Percentiles rank a stretch among this genome's conserved stretches.
These are phyloP conservation scores for Protonibea diacanthus DNA, from an alignment of 2,797 vertebrate species.

Conservation along the genomic window DNA sequence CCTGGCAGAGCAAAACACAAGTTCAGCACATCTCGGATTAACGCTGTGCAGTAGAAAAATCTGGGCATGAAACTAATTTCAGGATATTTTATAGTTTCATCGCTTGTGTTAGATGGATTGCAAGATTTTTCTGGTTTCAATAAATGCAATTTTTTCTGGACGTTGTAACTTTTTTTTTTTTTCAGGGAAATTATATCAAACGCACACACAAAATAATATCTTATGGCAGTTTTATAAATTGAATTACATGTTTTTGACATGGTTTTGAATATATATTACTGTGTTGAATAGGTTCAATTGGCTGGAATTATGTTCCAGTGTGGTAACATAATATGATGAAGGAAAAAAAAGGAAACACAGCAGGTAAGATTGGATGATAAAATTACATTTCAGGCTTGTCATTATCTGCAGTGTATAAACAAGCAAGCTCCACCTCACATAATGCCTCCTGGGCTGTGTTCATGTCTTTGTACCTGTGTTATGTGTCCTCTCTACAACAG, in stretches of 20 bases:
- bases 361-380: background rate
- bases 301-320: background rate
- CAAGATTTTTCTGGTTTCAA: conserved; percentile 44
- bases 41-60: background rate
- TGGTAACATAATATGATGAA: background rate
- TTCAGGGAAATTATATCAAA: conserved; percentile 37
- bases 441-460: conserved; percentile 24
- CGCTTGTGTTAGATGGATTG: conserved; percentile 1
- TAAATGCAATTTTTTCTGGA: conserved; percentile 14
- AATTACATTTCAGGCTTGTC: conserved; percentile 16
- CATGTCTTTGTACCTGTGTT: conserved; percentile 25
- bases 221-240: conserved; percentile 26
- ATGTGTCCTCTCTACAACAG: conserved; percentile 30
- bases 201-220: conserved; percentile 22
- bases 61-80: conserved; percentile 22
- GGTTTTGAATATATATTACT: conserved; percentile 28
- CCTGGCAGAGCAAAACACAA: background rate
- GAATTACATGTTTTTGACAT: conserved; percentile 30
- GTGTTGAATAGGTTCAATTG: conserved; percentile 3
- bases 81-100: conserved; percentile 33
- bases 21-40: conserved; percentile 1
- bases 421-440: conserved; percentile 26
- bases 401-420: conserved; percentile 19
- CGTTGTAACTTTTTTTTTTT: conserved; percentile 39
- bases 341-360: background rate